These are phyloP conservation scores for Spea multiplicata DNA, from an alignment of 2,113 vertebrate genomes.

Conservation along the genomic window DNA sequence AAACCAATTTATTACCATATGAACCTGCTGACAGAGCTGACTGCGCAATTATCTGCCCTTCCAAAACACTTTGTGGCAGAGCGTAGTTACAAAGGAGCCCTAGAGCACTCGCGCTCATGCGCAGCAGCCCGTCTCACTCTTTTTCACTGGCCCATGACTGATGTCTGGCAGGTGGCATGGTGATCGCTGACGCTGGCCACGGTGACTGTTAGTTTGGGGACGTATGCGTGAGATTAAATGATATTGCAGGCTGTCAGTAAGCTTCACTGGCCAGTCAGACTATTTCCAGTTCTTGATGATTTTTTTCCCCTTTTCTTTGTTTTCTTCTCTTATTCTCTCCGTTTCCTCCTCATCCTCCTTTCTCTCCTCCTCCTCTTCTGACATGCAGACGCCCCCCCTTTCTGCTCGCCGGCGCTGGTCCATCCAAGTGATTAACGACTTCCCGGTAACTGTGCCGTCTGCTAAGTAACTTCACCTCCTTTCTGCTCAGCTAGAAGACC, in stretches of 20 bases:
- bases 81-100: too few species aligned
- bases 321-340: constrained; percentile 69
- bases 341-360: constrained; percentile 64
- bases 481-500: constrained; percentile 75
- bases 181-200: too few species aligned
- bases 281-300: constrained; percentile 61
- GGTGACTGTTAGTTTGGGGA: too few species aligned
- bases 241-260: not conserved
- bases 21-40: too few species aligned
- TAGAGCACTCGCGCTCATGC: too few species aligned
- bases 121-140: too few species aligned
- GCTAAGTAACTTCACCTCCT: constrained; percentile 61
- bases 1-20: too few species aligned
- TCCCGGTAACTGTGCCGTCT: constrained; percentile 88
- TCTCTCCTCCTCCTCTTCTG: constrained; percentile 63
- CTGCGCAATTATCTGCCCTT: too few species aligned
- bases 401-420: constrained; percentile 94
- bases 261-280: constrained; percentile 58
- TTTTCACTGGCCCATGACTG: too few species aligned
- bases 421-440: constrained; percentile 96
- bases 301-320: constrained; percentile 67
- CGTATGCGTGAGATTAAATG: too few species aligned
- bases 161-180: too few species aligned
- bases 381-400: constrained; percentile 88
- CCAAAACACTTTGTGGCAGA: too few species aligned